A percentile compares a stretch with the other conserved stretches of the same genome.
These are phyloP conservation scores for Pseudopodoces humilis DNA, from an alignment of 2,113 vertebrate species.

Conservation along the genomic window DNA sequence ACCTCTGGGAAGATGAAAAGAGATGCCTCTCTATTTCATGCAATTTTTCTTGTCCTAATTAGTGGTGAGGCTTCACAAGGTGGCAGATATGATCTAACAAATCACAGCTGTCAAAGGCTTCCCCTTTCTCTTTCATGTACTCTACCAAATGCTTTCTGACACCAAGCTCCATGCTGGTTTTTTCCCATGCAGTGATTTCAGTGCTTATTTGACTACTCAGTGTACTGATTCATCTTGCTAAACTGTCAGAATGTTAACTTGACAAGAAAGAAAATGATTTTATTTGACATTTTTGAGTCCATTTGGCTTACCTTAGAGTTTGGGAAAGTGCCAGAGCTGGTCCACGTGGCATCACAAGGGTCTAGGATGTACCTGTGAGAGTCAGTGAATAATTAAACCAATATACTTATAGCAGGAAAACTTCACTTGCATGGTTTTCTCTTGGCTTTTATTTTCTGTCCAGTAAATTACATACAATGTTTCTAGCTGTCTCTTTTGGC, in stretches of 20 bases:
- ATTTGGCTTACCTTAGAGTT: neutral
- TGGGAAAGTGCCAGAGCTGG: neutral
- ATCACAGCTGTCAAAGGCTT: neutral
- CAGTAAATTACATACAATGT: neutral
- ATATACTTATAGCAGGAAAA: neutral
- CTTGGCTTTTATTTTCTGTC: neutral
- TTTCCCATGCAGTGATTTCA: neutral
- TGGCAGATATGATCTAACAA: neutral
- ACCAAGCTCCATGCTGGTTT: neutral
- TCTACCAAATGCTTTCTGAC: neutral
- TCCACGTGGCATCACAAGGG: neutral
- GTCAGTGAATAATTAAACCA: neutral
- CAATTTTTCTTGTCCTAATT: neutral
- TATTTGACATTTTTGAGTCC: neutral
- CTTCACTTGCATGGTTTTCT: neutral
- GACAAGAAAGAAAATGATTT: neutral
- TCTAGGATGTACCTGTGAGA: neutral
- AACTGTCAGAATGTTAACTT: neutral
- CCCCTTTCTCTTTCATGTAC: neutral
- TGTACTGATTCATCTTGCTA: neutral
- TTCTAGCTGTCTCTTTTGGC: neutral
- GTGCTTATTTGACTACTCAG: neutral
- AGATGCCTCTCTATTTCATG: neutral
- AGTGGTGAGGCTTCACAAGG: neutral
- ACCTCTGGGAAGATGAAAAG: neutral